A percentile compares a stretch with the other conserved stretches of the same genome.
Conservation (phyloP, 1,140 invertebrate species). For the Caenorhabditis tropicalis region DNA sequence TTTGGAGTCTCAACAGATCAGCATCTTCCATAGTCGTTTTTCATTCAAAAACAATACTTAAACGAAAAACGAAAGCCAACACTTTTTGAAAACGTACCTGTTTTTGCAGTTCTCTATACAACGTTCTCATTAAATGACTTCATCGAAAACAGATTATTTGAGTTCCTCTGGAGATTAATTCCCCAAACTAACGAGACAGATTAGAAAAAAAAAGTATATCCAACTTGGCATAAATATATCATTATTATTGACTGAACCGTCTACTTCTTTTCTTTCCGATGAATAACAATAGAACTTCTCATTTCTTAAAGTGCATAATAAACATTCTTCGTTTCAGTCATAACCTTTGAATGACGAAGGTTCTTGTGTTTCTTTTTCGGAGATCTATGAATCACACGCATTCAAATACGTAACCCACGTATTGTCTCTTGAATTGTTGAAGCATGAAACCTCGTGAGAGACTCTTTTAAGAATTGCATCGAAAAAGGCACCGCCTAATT, state of each 20-base stretch:
- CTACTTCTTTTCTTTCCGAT: too few species aligned
- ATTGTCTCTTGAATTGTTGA: neutral
- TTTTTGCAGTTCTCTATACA: too few species aligned
- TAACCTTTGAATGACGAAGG: neutral
- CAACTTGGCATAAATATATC: too few species aligned
- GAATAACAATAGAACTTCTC: neutral
- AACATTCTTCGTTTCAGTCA: neutral
- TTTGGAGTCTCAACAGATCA: too few species aligned
- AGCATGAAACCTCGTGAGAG: constrained; percentile 1
- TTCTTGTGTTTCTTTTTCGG: neutral
- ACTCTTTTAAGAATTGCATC: neutral
- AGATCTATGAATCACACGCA: constrained; percentile 16
- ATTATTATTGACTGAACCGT: too few species aligned
- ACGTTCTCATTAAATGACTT: too few species aligned
- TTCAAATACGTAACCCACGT: constrained; percentile 3
- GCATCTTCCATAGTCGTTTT: too few species aligned
- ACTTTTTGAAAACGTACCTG: too few species aligned
- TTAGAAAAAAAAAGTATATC: neutral
- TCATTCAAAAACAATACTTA: too few species aligned
- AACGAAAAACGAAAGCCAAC: too few species aligned
- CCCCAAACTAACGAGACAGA: neutral
- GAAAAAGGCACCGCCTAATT: neutral
- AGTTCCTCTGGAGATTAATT: neutral
- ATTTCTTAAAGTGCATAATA: constrained; percentile 27
- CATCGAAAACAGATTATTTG: neutral